Evolutionary conservation across 2,888 invertebrate species (phyloP), one percentile per base, ranked within the genome.

Genomic region (Boloria euphrosyne): DNA sequence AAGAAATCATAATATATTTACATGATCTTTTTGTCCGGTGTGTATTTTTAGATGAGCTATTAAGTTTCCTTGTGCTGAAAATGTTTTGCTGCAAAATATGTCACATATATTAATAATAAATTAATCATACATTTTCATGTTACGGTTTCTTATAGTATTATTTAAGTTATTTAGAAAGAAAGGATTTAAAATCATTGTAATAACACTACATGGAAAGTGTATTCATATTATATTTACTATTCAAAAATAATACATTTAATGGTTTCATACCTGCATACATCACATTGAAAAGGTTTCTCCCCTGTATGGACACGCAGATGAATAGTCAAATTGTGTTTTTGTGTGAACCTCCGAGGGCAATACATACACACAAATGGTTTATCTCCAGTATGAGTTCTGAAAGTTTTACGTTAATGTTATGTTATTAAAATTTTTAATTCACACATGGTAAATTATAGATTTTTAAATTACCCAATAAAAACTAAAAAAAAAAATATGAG

Each of bases 21-120:
- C 93, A 80, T 94, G 94, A 83, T 94, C 94, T 55, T 92, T 90
- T 73, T 94, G 93, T 0, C 94, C 94, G 0, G 92, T 89, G 67
- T 94, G 94, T 44, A 94, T 94, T 81, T 94, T 94, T n/a, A 93
- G 86, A 78, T 94, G 94, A 1, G 94, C 93, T 71, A 94, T 93
- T 68, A 94, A 93, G 77, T 94, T 94, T 0, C 94, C 94, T 76
- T 94, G 85, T 0, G 94, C 94, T 0, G 93, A 92, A 79, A 94
- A 94, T 72, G 91, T 91, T 79, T 94, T 94, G 61, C 94, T 93
- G 84, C 50, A 87, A 88, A 6, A 38, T 46, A 4, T 31, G 31
- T 31, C 31, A 31, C 3, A 38, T 38, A 38, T 38, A 38, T 2
- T 16, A 31, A 57, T 46, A 7, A 43, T 4, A 18, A 5, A 13